These are phyloP conservation scores for Halictus rubicundus DNA, from an alignment of 1,140 invertebrate species.

Conservation along the genomic window DNA sequence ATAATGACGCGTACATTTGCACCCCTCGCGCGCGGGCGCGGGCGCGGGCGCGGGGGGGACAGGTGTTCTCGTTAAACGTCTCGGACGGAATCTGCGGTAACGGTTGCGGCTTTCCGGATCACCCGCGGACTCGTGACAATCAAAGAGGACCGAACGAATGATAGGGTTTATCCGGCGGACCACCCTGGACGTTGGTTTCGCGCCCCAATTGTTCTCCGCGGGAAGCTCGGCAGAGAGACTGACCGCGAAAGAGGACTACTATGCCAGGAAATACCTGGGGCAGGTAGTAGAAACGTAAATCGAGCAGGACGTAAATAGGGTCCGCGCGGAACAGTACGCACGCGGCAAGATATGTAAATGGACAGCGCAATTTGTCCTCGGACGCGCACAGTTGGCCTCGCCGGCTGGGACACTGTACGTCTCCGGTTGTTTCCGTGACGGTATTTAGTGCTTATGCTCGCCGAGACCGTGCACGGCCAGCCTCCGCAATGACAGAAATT, in stretches of 20 bases:
- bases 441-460: constrained; percentile 38
- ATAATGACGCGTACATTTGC: constrained; percentile 42
- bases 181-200: too few species aligned
- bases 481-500: constrained; percentile 62
- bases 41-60: too few species aligned
- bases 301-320: not conserved
- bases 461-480: not conserved
- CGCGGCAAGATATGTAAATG: constrained; percentile 58
- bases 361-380: constrained; percentile 60
- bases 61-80: constrained; percentile 42
- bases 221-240: too few species aligned
- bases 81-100: not conserved
- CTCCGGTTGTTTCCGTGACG: constrained; percentile 16
- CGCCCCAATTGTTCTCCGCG: too few species aligned
- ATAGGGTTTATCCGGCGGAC: not conserved
- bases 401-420: not conserved
- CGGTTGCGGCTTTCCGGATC: not conserved
- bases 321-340: not conserved
- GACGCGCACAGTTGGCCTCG: constrained; percentile 23
- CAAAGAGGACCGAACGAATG: not conserved
- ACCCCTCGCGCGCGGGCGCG: not conserved
- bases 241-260: too few species aligned
- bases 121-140: not conserved
- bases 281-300: constrained; percentile 13
- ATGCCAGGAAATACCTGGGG: too few species aligned